Base-by-base conservation (phyloP, 1,140 invertebrate species). In the Berghia stephanieae region DNA sequence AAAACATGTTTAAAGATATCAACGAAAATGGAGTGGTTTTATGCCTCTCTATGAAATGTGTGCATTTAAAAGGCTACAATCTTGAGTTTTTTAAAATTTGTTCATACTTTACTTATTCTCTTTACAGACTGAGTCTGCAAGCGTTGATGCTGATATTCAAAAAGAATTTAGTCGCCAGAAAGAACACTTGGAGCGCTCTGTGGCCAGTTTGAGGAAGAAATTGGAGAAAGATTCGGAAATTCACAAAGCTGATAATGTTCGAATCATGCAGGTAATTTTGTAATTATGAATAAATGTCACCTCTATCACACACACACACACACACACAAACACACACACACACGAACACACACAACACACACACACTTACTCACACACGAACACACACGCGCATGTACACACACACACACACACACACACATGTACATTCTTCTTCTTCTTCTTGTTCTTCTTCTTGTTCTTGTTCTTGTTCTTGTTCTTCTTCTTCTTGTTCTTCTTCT, bases 161-260 rank as follows among this genome's bases (percentile, higher is more conserved):
- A 92, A 92, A 44, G 95, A 96, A 87, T 94, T 95, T 83, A 91
- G 92, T 72, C 90, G 94, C 18, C 95, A 96, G 86, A 90, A 94
- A 31, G 93, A 94, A 79, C 94, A 96, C 82, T 78, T 90, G 21
- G 95, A 96, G 87, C 92, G 91, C 68, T 94, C 94, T 10, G 90
- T 96, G 8, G 91, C 91, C 1, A 91, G 91, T 0, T 89, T 94
- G 21, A 90, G 91, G 44, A 90, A 91, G 79, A 92, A 93, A 83
- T 84, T 93, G 67, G 79, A 83, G 43, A 90, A 89, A 79, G 88
- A 90, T 80, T 87, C 86, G 1, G 82, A 88, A 73, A 88, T 90
- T 52, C 90, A 91, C 79, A 84, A 88, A 80, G 85, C 85, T 44
- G 90, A 91, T 67, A 89, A 90, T 80, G 86, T 90, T 43, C 84